These are phyloP conservation scores for Zonitis immaculata DNA, from an alignment of 2,888 invertebrate species.

Conservation along the genomic window DNA sequence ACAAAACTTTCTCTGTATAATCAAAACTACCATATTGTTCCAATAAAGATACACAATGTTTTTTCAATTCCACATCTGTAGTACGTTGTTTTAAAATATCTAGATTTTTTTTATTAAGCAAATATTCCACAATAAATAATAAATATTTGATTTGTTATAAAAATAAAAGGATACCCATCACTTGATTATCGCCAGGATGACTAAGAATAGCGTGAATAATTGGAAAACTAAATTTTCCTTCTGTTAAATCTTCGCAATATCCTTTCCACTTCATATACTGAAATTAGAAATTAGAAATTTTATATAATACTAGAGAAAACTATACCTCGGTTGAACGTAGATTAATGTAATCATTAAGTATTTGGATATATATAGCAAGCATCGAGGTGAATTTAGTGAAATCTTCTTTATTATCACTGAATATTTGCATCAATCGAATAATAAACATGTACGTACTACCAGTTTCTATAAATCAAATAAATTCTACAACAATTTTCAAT, in stretches of 20 bases:
- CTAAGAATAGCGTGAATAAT: conserved; percentile 87
- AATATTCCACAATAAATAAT: conserved; percentile 17
- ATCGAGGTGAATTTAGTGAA: conserved; percentile 79
- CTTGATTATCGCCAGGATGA: conserved; percentile 73
- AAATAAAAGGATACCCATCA: conserved; percentile 71
- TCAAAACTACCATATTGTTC: conserved; percentile 85
- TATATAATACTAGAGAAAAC: not conserved
- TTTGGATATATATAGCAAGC: conserved; percentile 93
- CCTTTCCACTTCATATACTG: conserved; percentile 93
- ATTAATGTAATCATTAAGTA: conserved; percentile 94
- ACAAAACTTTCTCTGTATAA: conserved; percentile 72
- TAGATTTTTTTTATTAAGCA: no score
- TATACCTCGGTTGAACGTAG: conserved; percentile 78
- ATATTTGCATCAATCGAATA: conserved; percentile 90
- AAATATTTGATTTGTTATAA: no score
- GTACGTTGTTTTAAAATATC: conserved; percentile 90
- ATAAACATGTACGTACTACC: conserved; percentile 96
- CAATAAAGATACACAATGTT: conserved; percentile 82
- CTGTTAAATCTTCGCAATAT: conserved; percentile 95
- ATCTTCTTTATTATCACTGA: conserved; percentile 81
- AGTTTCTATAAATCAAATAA: conserved; percentile 64
- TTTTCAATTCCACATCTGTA: conserved; percentile 85
- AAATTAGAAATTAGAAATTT: conserved; percentile 22
- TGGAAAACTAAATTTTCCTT: conserved; percentile 98
- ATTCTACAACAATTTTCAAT: not conserved